Evolutionary conservation across 2,113 vertebrate species (phyloP), one percentile per base, ranked within the genome.

Genomic region (Agelaius phoeniceus): DNA sequence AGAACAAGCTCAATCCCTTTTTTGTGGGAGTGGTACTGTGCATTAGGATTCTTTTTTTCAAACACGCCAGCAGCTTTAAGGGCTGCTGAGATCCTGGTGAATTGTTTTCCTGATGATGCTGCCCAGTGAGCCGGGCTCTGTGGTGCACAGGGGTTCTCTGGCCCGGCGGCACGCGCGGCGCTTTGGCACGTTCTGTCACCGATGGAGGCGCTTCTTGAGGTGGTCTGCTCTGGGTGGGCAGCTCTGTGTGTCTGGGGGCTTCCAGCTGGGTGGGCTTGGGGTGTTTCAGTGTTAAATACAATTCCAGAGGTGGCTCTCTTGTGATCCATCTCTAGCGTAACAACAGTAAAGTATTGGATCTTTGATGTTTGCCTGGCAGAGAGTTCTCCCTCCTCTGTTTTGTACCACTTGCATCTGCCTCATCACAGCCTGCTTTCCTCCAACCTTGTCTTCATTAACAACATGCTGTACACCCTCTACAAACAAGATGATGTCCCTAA

Each of bases 21-120:
- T 94, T 90, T 83, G 88, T 80, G 86, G 92, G 93, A 95, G 90
- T 57, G 68, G 90, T 88, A 75, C 83, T 49, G 82, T 35, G 62
- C 23, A 9, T 91, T 86, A 30, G 37, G 69, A 46, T 28, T 37
- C n/a, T 51, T 22, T 35, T n/a, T 49, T 54, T 13, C 51, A 52
- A 55, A 31, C 48, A 12, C 0, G 13, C 65, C 79, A 84, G 85
- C 72, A 57, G 76, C 76, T 90, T 61, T 75, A 41, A 27, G 72
- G 43, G 51, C 90, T 93, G 85, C 79, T 52, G 79, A 87, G 65
- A 78, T 86, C 27, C 88, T 86, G 0, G 0, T 39, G 33, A 31
- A 41, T 31, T 55, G 22, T 77, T 63, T 86, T 80, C 55, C 15
- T 52, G 27, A 0, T 0, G 0, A 5, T 75, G 49, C 76, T 6